These are phyloP conservation scores for Drosophila falleni DNA, from an alignment of 2,888 invertebrate genomes.

Conservation along the genomic window DNA sequence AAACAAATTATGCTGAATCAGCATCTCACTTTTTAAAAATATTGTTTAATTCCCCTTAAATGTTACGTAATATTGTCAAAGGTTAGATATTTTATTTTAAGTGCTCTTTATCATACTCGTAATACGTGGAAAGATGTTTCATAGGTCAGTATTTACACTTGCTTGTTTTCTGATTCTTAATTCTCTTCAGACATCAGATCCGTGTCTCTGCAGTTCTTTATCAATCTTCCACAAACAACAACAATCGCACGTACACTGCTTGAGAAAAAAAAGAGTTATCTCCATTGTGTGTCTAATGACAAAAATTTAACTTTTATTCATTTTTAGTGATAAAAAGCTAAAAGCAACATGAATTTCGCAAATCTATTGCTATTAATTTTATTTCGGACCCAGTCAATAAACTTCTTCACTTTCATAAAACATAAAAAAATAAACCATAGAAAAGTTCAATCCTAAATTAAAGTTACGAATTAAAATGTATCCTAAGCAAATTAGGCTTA, in stretches of 20 bases:
- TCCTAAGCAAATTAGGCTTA: no score
- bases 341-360: no score
- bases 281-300: not conserved
- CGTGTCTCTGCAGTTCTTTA: conserved; percentile 28
- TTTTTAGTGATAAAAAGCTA: no score
- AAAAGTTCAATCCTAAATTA: no score
- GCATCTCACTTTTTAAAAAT: not conserved
- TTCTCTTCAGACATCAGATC: conserved; percentile 10
- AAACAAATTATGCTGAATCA: conserved; percentile 2
- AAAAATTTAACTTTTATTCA: no score
- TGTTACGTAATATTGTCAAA: conserved; percentile 32
- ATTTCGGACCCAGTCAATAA: no score
- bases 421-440: no score
- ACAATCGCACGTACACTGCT: conserved; percentile 33
- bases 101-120: conserved; percentile 17
- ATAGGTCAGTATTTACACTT: conserved; percentile 9
- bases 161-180: not conserved
- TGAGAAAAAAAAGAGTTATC: not conserved
- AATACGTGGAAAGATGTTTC: conserved; percentile 51
- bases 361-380: no score
- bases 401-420: no score
- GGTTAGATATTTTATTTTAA: conserved; percentile 25
- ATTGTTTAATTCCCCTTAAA: conserved; percentile 4
- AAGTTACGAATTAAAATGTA: no score
- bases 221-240: conserved; percentile 17